Percentiles rank a stretch among this genome's conserved stretches.
phyloP scores from a whole-genome alignment of 1,140 invertebrate species.

The Nebria ingens region DNA sequence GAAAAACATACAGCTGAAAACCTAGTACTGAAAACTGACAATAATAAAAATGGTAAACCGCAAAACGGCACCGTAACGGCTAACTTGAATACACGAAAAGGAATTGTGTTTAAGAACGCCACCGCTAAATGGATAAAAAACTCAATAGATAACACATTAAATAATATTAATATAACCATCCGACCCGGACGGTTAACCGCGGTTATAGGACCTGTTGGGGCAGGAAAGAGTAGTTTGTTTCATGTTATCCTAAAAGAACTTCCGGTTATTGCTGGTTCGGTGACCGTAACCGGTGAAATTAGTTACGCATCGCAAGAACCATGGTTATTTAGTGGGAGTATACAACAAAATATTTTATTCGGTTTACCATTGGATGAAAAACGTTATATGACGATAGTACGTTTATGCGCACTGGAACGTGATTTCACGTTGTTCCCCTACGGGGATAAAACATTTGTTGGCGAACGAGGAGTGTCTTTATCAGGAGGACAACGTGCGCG shows the following conservation, averaged over 20 bases:
- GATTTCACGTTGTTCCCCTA: slow-evolving; percentile 74
- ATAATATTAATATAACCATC: slow-evolving; percentile 51
- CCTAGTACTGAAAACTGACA: neutral
- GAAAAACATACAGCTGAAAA: neutral
- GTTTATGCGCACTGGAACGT: slow-evolving; percentile 59
- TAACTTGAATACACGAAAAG: slow-evolving; percentile 26
- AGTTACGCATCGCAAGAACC: no score
- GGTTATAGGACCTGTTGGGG: no score
- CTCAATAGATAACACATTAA: slow-evolving; percentile 46
- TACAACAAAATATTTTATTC: slow-evolving; percentile 85
- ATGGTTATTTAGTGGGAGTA: no score
- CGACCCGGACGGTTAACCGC: slow-evolving; percentile 57
- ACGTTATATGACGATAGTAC: slow-evolving; percentile 63
- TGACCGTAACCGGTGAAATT: no score
- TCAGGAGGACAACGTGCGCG: no score
- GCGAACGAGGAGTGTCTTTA: no score
- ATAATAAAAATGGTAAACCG: slow-evolving; percentile 16
- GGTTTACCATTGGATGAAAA: slow-evolving; percentile 61
- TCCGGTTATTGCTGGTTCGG: no score
- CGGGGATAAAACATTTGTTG: no score
- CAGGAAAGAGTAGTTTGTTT: no score
- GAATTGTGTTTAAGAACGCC: slow-evolving; percentile 41
- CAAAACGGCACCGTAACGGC: neutral
- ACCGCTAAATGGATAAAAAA: slow-evolving; percentile 49
- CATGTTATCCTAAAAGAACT: no score